Conservation (phyloP, 2,113 vertebrate species). For the Capreolus pygargus region DNA sequence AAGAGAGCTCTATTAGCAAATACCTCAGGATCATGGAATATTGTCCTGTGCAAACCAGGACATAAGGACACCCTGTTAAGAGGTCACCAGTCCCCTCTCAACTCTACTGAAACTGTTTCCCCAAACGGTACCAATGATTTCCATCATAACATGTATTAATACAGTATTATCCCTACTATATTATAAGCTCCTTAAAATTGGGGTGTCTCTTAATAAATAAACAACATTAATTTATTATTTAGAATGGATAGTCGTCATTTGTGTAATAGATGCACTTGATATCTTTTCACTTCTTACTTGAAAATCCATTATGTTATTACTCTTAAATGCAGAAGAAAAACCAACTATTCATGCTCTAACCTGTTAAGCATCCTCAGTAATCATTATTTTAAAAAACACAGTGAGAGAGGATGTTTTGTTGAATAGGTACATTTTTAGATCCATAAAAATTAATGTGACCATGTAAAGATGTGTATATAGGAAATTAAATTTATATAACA, state of each 20-base stretch:
- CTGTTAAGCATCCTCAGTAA: background rate
- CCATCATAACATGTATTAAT: background rate
- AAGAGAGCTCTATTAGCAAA: background rate
- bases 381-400: background rate
- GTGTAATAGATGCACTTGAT: background rate
- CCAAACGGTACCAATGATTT: background rate
- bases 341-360: background rate
- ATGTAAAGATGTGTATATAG: background rate
- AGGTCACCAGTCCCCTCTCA: background rate
- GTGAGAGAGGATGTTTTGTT: background rate
- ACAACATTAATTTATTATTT: background rate
- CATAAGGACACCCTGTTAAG: background rate
- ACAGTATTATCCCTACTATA: background rate
- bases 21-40: background rate
- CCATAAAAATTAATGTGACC: conserved; percentile 53
- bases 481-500: conserved; percentile 39
- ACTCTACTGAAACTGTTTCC: background rate
- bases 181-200: background rate
- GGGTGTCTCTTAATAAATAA: background rate
- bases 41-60: background rate
- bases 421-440: background rate
- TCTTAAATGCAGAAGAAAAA: conserved; percentile 32
- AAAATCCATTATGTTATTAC: background rate
- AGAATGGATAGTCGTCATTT: background rate
- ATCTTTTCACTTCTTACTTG: background rate